Base-by-base conservation (phyloP, 2,888 invertebrate genomes). In the Erynnis tages region DNA sequence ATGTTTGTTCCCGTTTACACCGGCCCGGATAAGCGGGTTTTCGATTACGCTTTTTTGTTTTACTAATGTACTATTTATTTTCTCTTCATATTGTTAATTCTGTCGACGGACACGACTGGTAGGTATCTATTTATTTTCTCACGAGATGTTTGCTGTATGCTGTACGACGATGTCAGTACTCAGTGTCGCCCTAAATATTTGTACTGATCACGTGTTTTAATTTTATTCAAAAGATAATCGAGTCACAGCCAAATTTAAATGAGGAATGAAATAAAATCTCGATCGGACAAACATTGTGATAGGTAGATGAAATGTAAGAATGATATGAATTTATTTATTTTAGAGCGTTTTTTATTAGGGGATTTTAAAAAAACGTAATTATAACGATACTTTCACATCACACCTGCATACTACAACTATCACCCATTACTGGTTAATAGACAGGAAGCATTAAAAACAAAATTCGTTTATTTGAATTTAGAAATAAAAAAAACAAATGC, bases 21-120 rank as follows among this genome's bases (percentile, higher is more conserved):
- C 73, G 75, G 76, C 71, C 76, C 80, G 85, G 84, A 83, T 85
- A 84, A 85, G 82, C 85, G 72, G 77, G 82, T 79, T 79, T 84
- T 81, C 75, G 77, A 81, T 85, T 84, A 79, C 82, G 70, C 76
- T 75, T 76, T 71, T 76, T 69, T 66, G 49, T 53, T 48, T 35
- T 43, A 53, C 59, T 62, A 61, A 69, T 66, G 69, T 66, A 70
- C 66, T 67, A 63, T 66, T 65, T 68, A 64, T 68, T 71, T 66
- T 57, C 52, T 56, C 38, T 56, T 60, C 57, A 47, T 55, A 47
- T 45, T 57, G 58, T 62, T 60, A 61, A 59, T 61, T 59, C 45
- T 25, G 11, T 32, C 52, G 27, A 37, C 52, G 38, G 38, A 50
- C 49, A 43, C 50, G 43, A n/a, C n/a, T n/a, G n/a, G n/a, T n/a